Evolutionary conservation across 2,888 invertebrate species (phyloP), one percentile per base, ranked within the genome.

Genomic region (Rotaria magnacalcarata): DNA sequence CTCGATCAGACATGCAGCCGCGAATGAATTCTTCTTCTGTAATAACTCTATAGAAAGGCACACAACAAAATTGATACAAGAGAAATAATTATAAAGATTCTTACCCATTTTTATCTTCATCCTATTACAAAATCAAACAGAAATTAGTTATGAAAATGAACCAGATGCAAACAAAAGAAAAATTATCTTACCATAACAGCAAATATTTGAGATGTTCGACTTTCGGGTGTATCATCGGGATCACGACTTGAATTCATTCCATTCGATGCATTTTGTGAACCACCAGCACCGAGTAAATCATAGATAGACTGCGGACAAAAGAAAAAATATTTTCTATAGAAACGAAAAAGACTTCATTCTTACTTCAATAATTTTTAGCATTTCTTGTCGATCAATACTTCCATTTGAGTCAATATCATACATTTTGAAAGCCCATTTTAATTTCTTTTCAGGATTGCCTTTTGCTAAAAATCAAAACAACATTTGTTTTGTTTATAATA

Each of bases 391-490:
- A 47, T 87, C 87, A 27, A 87, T 87, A 56, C 58, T 84, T 54
- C 87, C 87, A 84, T 87, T 85, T 14, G 85, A 85, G 52, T 87
- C 85, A 19, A 87, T 85, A 52, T 87, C 87, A 75, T 87, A 87
- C 87, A 87, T 87, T 87, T 85, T 85, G 60, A 87, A 87, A 14
- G 87, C 87, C 87, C 87, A 87, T 85, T 85, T 85, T 1, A 87
- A 84, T 67, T 87, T 87, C 41, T 85, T 85, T 58, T 87, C 85
- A 21, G 87, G 87, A 52, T 87, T 85, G 14, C 87, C 87, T 84
- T 87, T 87, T 19, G 87, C 85, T 67, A 41, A 67, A 24, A 10
- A 34, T 27, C 4, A 19, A 19, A 34, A 10, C 0, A 16, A 19
- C 16, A 2, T 16, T 67, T 34, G n/a, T 67, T 16, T 5, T 67